Evolutionary conservation across 64 coral and sea anemone genomes (phyloP), one percentile per base, ranked within the genome.

Genomic region (Pachyseris speciosa): DNA sequence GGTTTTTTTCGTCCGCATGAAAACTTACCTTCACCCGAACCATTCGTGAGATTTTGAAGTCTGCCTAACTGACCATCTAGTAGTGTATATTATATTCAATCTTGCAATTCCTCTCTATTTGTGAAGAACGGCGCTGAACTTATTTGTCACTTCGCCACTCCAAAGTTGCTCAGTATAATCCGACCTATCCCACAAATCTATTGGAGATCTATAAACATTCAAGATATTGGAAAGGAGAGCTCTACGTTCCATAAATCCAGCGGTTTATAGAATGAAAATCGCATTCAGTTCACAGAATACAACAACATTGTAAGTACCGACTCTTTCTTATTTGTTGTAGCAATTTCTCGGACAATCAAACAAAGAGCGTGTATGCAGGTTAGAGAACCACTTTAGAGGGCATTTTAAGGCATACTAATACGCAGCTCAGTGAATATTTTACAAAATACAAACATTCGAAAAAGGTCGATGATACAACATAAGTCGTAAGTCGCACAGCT

Each of bases 21-120:
- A 26, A 34, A 81, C 77, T 81, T 63, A 81, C 77, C 77, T 81
- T 27, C 4, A 37, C 77, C 33, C 17, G n/a, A 7, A 81, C 52
- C 77, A 81, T 81, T 61, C 31, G 0, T 10, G 8, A 9, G 72
- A 13, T n/a, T n/a, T n/a, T n/a, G n/a, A n/a, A n/a, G n/a, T n/a
- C n/a, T n/a, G n/a, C n/a, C n/a, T n/a, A n/a, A n/a, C n/a, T n/a
- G n/a, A n/a, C n/a, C n/a, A n/a, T n/a, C n/a, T n/a, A n/a, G n/a
- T n/a, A n/a, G n/a, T n/a, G 20, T 37, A 69, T 19, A 4, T 69
- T 69, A 31, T 69, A 69, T 69, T 69, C 30, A 69, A 65, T 7
- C 19, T 31, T 17, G 2, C 7, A 20, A 69, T 3, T 19, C 32
- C 24, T 38, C 9, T 19, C 19, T 16, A 27, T 16, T 77, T 32